Base-by-base conservation (phyloP, 2,888 invertebrate species). In the Deilephila porcellus region DNA sequence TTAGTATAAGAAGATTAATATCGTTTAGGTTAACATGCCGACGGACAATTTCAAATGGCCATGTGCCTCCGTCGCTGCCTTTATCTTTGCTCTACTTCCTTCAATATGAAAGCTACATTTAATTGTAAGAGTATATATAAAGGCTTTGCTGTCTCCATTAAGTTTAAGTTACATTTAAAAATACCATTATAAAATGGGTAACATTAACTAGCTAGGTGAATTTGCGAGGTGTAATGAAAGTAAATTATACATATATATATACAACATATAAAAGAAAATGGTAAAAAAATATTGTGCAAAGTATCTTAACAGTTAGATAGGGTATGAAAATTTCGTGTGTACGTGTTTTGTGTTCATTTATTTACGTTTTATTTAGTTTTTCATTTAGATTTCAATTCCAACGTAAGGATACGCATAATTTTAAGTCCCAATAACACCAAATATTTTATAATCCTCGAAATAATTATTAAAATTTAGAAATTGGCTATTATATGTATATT, bases 81-180 rank as follows among this genome's bases (percentile, higher is more conserved):
- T 91, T 86, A 25, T 82, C 83, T 85, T 85, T 86, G 88, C 90
- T 90, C 82, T 83, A 88, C 90, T 91, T 90, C 90, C 91, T 87
- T 90, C 88, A 82, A 85, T 84, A 81, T 45, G 45, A 45, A 83
- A 72, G 74, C 59, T 60, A 72, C 60, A 72, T 73, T 53, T 72
- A 72, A 67, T 83, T 84, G 80, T 80, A 81, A 82, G 77, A 82
- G 80, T 84, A 81, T 84, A 83, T 74, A 32, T 60, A 64, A 74
- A 37, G 83, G 89, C 87, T 89, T 86, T 77, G 86, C 85, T 83
- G 84, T 86, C 85, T 87, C 84, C 84, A 84, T 80, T 85, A 85
- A 52, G 72, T 73, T 76, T 82, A 81, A 77, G 17, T 75, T 67
- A 62, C 60, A 73, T 73, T 20, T 59, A 71, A 73, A 73, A n/a